Evolutionary conservation across 2,888 invertebrate genomes (phyloP).

Genomic region (Terebella lapidaria): DNA sequence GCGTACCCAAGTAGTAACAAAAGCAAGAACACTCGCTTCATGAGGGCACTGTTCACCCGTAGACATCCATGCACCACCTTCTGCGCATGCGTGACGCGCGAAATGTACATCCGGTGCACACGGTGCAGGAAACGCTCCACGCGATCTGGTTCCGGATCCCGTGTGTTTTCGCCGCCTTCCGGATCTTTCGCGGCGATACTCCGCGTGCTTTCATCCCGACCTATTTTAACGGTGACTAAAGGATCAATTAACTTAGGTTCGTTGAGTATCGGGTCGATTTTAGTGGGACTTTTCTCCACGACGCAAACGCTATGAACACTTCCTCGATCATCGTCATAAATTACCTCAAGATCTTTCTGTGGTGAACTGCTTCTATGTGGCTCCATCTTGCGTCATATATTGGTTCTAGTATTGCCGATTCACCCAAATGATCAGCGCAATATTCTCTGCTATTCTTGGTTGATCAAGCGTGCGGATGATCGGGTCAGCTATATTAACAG

Average conservation of each 20-base stretch:
- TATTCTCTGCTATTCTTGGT: too few species aligned
- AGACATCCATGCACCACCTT: neutral
- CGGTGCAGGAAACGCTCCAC: neutral
- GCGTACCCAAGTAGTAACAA: neutral
- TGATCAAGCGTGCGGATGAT: too few species aligned
- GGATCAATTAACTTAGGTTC: neutral
- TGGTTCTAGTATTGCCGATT: too few species aligned
- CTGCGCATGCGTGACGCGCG: neutral
- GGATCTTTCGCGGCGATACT: neutral
- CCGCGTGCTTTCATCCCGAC: neutral
- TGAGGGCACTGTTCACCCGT: neutral
- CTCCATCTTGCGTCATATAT: too few species aligned
- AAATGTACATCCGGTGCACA: neutral
- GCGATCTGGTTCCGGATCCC: neutral
- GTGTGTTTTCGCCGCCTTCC: neutral
- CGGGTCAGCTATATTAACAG: too few species aligned
- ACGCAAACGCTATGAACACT: too few species aligned
- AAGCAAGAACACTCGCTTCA: neutral
- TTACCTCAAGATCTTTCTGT: too few species aligned
- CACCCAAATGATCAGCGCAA: too few species aligned
- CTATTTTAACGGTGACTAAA: neutral
- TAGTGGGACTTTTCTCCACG: too few species aligned
- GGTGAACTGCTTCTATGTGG: too few species aligned
- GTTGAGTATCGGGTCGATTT: neutral
- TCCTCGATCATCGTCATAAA: too few species aligned